Evolutionary conservation across 2,888 invertebrate species (phyloP), one percentile per base, ranked within the genome.

Genomic region (Baccha elongata): DNA sequence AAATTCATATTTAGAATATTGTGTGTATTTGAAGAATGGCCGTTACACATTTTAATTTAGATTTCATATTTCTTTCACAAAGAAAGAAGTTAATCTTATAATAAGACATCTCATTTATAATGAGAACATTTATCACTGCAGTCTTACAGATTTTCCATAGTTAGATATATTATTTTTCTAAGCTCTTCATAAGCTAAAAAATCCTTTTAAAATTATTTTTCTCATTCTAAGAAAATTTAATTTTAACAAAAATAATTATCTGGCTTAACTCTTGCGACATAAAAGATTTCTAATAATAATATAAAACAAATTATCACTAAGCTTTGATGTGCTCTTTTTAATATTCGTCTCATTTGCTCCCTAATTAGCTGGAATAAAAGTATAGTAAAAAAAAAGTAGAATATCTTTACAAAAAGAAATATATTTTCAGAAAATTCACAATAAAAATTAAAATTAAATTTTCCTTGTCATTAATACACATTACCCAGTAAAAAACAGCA

Each of bases 381-480:
- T 8, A 11, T 3, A 3, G 0, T 17, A 17, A 65, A 3, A 37
- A 23, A 26, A 55, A 40, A 15, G 37, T 5, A 26, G 2, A 13
- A 26, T 11, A 26, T 10, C 13, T 5, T 23, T 58, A 29, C 11
- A 11, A 58, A 26, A 29, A 29, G 10, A 17, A 60, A 1, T 11
- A 40, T 17, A 42, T 64, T 48, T 23, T 2, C 23, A 55, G 64
- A 65, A 78, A 72, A 73, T 37, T 44, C 42, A 29, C 50, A 40
- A 42, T 40, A 67, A 68, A 67, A 80, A 68, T 46, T 44, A 68
- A 74, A 74, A 79, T 73, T 67, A 53, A 80, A 64, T 69, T 80
- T 68, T 23, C 32, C 46, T 53, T 62, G 53, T 44, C 73, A 80
- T 80, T 74, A 64, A 80, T 80, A 69, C 74, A 74, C 64, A 80